Conservation (phyloP, 53 echinoderm and acorn worm genomes). For the Mesocentrotus franciscanus region DNA sequence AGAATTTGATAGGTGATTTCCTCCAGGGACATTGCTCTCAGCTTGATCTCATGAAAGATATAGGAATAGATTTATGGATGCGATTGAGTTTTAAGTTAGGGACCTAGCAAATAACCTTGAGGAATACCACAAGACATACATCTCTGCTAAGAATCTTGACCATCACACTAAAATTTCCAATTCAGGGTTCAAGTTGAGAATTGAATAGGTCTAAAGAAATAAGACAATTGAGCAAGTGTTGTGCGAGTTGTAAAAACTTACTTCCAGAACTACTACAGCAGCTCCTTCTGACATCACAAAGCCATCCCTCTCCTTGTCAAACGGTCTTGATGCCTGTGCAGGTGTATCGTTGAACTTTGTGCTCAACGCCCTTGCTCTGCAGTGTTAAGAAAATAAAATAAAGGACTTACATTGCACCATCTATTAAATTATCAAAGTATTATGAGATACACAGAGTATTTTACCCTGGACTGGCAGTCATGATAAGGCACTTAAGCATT, state of each 20-base stretch:
- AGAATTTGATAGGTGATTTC: too few relatives aligned
- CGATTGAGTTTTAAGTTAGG: background rate
- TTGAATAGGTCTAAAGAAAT: background rate
- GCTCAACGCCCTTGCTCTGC: conserved; percentile 90
- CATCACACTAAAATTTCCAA: too few relatives aligned
- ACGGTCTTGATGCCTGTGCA: conserved; percentile 81
- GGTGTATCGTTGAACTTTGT: conserved; percentile 82
- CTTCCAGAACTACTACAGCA: conserved; percentile 87
- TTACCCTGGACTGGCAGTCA: too few relatives aligned
- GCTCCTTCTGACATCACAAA: conserved; percentile 96
- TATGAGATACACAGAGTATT: too few relatives aligned
- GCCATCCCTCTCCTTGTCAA: conserved; percentile 89
- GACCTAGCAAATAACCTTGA: too few relatives aligned
- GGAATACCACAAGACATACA: too few relatives aligned
- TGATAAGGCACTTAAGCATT: too few relatives aligned
- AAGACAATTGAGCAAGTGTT: background rate
- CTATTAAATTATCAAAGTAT: too few relatives aligned
- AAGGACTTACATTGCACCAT: background rate
- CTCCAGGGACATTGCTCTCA: background rate
- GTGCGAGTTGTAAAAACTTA: background rate
- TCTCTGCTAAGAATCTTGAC: too few relatives aligned
- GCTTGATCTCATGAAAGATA: background rate
- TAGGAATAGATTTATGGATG: background rate
- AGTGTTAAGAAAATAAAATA: background rate
- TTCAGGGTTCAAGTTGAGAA: too few relatives aligned